Base-by-base conservation (phyloP, 2,888 invertebrate genomes). In the Cephus sareptanus region DNA sequence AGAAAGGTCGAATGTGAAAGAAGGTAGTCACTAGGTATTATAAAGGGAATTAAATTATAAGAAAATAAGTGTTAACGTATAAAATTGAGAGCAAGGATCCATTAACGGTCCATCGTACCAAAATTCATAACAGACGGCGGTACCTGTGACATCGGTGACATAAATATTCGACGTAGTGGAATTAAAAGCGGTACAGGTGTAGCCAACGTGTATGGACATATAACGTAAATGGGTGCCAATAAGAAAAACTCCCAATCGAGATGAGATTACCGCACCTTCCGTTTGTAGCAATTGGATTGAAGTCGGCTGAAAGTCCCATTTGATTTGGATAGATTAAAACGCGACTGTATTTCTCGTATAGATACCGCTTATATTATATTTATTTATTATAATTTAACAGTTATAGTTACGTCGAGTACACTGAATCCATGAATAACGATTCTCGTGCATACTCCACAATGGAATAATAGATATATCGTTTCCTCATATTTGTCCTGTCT, bases 371-470 rank as follows among this genome's bases (percentile, higher is more conserved):
- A 81, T 85, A 74, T 80, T 79, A 81, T 84, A 86, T 85, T 85
- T 81, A 83, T 88, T 86, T 84, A 77, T 79, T 86, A 85, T 85
- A 85, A 85, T 85, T 81, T 85, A 88, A 87, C 85, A 86, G 79
- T 88, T 86, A 87, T 85, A 85, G 83, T 86, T 86, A 87, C 83
- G 83, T 80, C 82, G 83, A 86, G 83, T 86, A 87, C 85, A 85
- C 83, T 80, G 84, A 83, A 83, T 86, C 84, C 34, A 34, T 74
- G 35, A 35, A 74, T 74, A 23, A 34, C 35, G 34, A 30, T 30
- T 34, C 34, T 30, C 23, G 23, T 74, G 74, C 35, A 34, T 74
- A 35, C 74, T 74, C 34, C 33, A 35, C 33, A 11, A n/a, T 30
- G 34, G 71, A 71, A 71, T 34, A 34, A 56, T 56, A 56, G 56